Evolutionary conservation across 23 tunicate species (phyloP).

Genomic region (Aplidium turbinatum): DNA sequence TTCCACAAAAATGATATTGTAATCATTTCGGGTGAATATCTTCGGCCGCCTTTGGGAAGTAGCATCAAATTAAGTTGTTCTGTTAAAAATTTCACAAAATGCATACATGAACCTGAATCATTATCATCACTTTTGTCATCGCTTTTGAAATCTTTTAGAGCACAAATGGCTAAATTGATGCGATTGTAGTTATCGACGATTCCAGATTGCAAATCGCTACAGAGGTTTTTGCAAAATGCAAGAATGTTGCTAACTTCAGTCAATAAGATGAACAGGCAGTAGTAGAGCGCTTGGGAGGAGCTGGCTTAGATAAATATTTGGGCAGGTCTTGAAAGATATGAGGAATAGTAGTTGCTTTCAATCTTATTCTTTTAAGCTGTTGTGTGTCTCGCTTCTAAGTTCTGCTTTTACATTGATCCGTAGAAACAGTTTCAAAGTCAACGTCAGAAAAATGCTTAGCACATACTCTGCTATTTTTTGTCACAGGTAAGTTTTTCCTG

Average conservation of each 20-base stretch:
- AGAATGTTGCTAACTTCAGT: slow-evolving; percentile 3
- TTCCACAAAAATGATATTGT: slow-evolving; percentile 23
- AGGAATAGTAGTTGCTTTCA: slow-evolving; percentile 4
- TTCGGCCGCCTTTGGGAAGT: background rate
- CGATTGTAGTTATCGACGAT: background rate
- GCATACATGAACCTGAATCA: background rate
- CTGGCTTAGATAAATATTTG: slow-evolving; percentile 7
- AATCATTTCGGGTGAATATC: slow-evolving; percentile 10
- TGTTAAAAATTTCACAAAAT: background rate
- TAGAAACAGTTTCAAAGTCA: slow-evolving; percentile 16
- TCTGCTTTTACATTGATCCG: slow-evolving; percentile 4
- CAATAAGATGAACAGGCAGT: background rate
- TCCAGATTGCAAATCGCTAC: background rate
- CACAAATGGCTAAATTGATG: slow-evolving; percentile 9
- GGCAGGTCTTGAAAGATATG: slow-evolving; percentile 10
- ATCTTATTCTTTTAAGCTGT: slow-evolving; percentile 1
- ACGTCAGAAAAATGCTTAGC: slow-evolving; percentile 6
- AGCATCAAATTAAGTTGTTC: background rate
- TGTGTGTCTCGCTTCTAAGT: background rate
- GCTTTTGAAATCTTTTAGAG: background rate
- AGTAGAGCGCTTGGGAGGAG: background rate
- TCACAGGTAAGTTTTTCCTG: slow-evolving; percentile 3
- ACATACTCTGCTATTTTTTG: background rate
- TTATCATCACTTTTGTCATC: background rate
- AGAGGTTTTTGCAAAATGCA: slow-evolving; percentile 22